phyloP scores from a whole-genome alignment of 2,888 invertebrate species.

The Acheta domesticus region DNA sequence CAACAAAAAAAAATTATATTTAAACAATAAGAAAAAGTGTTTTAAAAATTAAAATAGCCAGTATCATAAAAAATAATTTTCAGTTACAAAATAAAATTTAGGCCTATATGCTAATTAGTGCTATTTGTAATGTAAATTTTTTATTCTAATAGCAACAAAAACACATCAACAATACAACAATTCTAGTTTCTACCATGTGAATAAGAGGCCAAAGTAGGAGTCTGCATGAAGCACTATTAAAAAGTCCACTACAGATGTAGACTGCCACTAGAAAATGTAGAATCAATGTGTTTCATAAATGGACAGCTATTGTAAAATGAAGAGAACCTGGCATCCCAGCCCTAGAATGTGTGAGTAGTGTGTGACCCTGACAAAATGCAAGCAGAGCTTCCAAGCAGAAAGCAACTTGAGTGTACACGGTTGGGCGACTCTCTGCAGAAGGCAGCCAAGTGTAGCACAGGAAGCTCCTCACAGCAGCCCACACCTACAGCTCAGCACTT shows the following conservation, averaged over 20 bases:
- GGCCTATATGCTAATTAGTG: not conserved
- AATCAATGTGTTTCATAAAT: too few species aligned
- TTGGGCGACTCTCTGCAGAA: not conserved
- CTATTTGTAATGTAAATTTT: not conserved
- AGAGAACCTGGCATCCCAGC: too few species aligned
- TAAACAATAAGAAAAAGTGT: constrained; percentile 37
- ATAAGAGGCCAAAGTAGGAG: too few species aligned
- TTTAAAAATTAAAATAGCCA: constrained; percentile 29
- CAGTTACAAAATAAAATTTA: not conserved
- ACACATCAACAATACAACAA: not conserved
- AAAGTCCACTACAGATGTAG: too few species aligned
- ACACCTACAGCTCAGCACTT: not conserved
- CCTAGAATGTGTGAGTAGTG: not conserved
- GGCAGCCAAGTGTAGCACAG: constrained; percentile 7
- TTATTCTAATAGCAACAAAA: constrained; percentile 23
- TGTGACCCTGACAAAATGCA: constrained; percentile 9
- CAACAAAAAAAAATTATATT: constrained; percentile 37
- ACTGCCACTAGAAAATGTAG: too few species aligned
- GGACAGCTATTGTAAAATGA: too few species aligned
- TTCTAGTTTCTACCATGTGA: too few species aligned
- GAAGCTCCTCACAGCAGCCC: not conserved
- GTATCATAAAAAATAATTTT: not conserved
- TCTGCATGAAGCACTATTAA: too few species aligned
- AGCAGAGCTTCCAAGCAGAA: constrained; percentile 18
- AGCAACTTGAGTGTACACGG: not conserved